Evolutionary conservation across 2,113 vertebrate genomes (phyloP).

Genomic region (Bubo scandiacus): DNA sequence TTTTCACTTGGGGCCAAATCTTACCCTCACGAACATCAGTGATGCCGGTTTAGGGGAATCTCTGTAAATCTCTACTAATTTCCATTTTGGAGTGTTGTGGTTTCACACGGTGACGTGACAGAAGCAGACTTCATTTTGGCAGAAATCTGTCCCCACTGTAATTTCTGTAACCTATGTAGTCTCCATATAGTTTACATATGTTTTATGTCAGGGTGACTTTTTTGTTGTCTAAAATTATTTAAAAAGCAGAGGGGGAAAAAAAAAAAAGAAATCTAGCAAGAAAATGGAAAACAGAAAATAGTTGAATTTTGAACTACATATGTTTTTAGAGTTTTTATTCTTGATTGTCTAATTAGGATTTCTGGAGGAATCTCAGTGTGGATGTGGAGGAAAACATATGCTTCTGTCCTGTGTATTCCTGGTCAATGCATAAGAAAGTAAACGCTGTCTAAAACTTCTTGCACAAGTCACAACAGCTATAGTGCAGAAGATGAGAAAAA

Average conservation of each 20-base stretch:
- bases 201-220: constrained; percentile 9
- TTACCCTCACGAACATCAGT: background rate
- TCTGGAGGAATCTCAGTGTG: background rate
- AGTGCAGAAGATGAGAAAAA: constrained; percentile 23
- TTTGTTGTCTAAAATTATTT: background rate
- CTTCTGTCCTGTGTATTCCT: background rate
- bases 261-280: background rate
- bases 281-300: background rate
- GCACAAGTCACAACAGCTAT: background rate
- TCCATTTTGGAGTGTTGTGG: constrained; percentile 23
- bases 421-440: background rate
- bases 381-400: background rate
- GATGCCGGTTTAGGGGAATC: constrained; percentile 1
- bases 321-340: background rate
- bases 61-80: constrained; percentile 50
- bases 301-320: background rate
- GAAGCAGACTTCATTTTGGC: constrained; percentile 38
- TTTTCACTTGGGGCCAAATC: constrained; percentile 25
- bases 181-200: background rate
- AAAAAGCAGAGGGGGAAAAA: fast-evolving
- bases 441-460: constrained; percentile 10
- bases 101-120: constrained; percentile 32
- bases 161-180: background rate
- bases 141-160: background rate
- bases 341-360: background rate